Evolutionary conservation across 2,888 invertebrate species (phyloP), one percentile per base, ranked within the genome.

Genomic region (Nysson spinosus): DNA sequence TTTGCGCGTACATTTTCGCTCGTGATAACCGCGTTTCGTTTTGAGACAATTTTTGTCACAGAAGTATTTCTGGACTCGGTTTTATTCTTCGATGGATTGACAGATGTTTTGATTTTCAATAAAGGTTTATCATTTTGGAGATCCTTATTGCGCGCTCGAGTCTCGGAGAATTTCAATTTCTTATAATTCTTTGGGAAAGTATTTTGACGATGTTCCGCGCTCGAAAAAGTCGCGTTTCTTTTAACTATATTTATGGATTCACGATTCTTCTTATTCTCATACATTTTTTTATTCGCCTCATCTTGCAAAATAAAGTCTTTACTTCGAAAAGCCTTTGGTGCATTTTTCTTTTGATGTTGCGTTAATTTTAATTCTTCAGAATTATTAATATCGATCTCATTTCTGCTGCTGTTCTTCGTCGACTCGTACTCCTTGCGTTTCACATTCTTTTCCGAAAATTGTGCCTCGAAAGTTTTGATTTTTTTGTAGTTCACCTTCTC

Each of bases 1-100:
- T 34, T 34, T 4, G 14, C 14, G 0, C 34, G 34, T 7, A 34
- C 12, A 35, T 17, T 63, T 74, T n/a, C 49, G 62, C n/a, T 11
- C 19, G 9, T 19, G 7, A 37, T 9, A 5, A 12, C n/a, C 9
- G 24, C 47, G 24, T 19, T 4, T 1, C 44, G 12, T 16, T 17
- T 34, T 0, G 14, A 30, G 16, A 4, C 24, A 2, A 24, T 24
- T 2, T 24, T 24, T 7, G 9, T 1, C 24, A 0, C 4, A 6
- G 0, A 1, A 0, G 11, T 12, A n/a, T 11, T 4, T 1, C 20
- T n/a, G 14, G 34, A 39, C 20, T 6, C 1, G 16, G n/a, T n/a
- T n/a, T n/a, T n/a, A n/a, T n/a, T n/a, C n/a, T n/a, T n/a, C n/a
- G n/a, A n/a, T n/a, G n/a, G n/a, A n/a, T n/a, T n/a, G n/a, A n/a